phyloP scores from a whole-genome alignment of 2,113 vertebrate genomes.

The Gadus macrocephalus region DNA sequence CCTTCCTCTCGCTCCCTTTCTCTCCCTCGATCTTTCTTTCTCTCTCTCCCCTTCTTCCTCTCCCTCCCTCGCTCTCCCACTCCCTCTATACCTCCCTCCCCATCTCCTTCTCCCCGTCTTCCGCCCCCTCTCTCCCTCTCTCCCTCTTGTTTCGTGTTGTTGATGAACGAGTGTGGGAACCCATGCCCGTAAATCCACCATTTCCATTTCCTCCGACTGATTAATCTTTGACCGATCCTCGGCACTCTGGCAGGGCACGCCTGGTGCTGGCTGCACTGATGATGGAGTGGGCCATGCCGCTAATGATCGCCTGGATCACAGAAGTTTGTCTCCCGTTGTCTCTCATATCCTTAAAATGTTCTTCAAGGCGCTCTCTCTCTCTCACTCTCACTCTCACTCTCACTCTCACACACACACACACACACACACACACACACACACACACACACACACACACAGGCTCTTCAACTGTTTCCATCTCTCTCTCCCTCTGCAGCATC shows the following conservation, averaged over 20 bases:
- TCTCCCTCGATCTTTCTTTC: neutral
- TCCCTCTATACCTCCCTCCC: neutral
- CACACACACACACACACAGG: too few species aligned
- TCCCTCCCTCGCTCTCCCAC: neutral
- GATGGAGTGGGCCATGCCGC: neutral
- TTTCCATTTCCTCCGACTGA: neutral
- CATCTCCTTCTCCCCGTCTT: neutral
- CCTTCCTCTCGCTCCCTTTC: neutral
- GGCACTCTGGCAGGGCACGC: neutral
- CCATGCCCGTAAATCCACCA: neutral
- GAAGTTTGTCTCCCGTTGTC: neutral
- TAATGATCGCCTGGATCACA: neutral
- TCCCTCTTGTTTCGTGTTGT: neutral
- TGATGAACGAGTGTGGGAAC: neutral
- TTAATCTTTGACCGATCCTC: neutral
- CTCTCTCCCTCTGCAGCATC: conserved; percentile 79
- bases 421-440: too few species aligned
- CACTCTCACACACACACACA: too few species aligned
- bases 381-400: too few species aligned
- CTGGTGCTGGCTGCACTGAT: neutral
- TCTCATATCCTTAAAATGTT: neutral
- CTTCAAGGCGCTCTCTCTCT: too few species aligned
- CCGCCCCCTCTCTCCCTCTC: too few species aligned
- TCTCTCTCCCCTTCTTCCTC: neutral
- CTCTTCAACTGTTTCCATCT: neutral